These are phyloP conservation scores for Platichthys flesus DNA, from an alignment of 2,113 vertebrate genomes.

Conservation along the genomic window DNA sequence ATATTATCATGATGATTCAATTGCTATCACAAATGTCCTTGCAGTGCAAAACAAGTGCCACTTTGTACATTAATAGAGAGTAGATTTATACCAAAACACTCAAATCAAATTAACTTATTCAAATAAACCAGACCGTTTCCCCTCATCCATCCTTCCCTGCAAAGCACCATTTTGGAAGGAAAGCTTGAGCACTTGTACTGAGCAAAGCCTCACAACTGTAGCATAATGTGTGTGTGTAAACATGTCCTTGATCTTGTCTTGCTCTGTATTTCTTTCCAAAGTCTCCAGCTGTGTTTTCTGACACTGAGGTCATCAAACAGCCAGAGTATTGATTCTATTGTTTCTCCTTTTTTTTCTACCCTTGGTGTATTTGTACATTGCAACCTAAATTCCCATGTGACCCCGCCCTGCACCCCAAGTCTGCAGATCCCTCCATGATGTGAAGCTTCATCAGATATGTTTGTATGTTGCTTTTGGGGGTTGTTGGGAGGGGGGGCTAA, in stretches of 20 bases:
- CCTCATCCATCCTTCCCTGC: no score
- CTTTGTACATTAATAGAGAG: background rate
- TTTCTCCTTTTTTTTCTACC: constrained; percentile 9
- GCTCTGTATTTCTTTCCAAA: background rate
- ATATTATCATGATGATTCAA: background rate
- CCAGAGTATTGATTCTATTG: constrained; percentile 38
- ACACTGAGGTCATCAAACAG: constrained; percentile 36
- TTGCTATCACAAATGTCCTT: constrained; percentile 20
- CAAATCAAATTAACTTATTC: background rate
- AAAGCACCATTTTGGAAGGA: background rate
- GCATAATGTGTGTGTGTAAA: constrained; percentile 4
- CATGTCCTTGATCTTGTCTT: constrained; percentile 13
- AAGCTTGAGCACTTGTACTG: background rate
- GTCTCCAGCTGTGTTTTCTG: constrained; percentile 13
- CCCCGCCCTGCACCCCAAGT: constrained; percentile 31
- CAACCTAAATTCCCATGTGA: constrained; percentile 38
- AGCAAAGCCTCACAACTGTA: background rate
- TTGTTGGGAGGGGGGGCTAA: constrained; percentile 33
- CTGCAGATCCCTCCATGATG: constrained; percentile 22
- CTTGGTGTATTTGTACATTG: constrained; percentile 8
- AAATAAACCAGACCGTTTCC: background rate
- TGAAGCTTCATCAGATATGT: constrained; percentile 49
- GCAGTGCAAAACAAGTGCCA: background rate
- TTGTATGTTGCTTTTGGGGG: constrained; percentile 36
- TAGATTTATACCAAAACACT: background rate